phyloP scores from a whole-genome alignment of 2,113 vertebrate genomes.

The Microcebus ravelobensis region DNA sequence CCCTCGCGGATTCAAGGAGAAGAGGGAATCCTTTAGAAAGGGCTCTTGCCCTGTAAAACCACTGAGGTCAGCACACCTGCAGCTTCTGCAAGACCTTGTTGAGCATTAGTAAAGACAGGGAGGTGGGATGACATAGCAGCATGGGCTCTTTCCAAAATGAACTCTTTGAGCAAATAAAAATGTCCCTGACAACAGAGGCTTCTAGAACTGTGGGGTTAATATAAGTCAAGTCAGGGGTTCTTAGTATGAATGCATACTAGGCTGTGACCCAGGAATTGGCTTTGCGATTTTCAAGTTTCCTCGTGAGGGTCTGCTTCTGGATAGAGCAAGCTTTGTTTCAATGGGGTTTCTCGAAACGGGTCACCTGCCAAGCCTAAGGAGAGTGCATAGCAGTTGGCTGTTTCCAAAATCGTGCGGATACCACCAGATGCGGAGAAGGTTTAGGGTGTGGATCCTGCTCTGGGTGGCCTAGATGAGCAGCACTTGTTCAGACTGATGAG shows the following conservation, averaged over 20 bases:
- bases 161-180: constrained; percentile 16
- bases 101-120: not conserved
- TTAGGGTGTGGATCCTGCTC: not conserved
- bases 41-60: not conserved
- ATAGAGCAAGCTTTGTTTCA: not conserved
- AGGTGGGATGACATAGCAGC: not conserved
- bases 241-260: not conserved
- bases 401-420: not conserved
- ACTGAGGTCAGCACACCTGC: not conserved
- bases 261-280: not conserved
- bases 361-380: not conserved
- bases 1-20: not conserved
- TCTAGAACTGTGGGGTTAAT: not conserved
- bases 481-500: not conserved
- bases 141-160: not conserved
- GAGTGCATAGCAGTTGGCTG: not conserved
- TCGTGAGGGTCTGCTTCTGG: not conserved
- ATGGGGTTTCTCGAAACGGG: not conserved
- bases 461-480: not conserved
- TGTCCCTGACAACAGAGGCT: not conserved
- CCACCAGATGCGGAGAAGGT: not conserved
- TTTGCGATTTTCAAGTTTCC: not conserved
- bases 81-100: not conserved
- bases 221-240: not conserved
- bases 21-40: not conserved